Percentiles rank a stretch among this genome's conserved stretches.
phyloP scores from a whole-genome alignment of 2,113 vertebrate species.

The Vidua macroura region DNA sequence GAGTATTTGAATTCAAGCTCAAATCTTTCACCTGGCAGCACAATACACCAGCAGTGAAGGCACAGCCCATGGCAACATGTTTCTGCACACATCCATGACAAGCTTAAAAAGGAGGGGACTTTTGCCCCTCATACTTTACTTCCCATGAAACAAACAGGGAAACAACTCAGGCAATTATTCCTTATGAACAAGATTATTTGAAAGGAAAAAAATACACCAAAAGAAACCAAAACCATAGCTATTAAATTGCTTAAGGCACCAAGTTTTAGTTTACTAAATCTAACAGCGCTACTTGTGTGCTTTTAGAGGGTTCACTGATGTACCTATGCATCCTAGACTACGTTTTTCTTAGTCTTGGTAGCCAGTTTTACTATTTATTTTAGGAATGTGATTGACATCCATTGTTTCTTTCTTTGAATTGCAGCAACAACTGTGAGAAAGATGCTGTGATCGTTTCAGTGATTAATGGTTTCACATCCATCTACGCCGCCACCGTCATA shows the following conservation, averaged over 20 bases:
- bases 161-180: background rate
- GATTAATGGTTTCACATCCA: conserved; percentile 91
- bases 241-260: background rate
- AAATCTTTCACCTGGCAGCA: background rate
- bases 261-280: background rate
- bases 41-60: background rate
- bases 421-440: conserved; percentile 93
- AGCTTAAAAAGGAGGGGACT: background rate
- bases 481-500: conserved; percentile 91
- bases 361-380: background rate
- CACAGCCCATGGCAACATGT: background rate
- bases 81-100: background rate
- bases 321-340: background rate
- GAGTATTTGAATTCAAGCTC: background rate
- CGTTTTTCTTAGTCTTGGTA: background rate
- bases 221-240: background rate
- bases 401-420: background rate
- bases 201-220: fast-evolving
- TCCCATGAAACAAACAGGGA: background rate
- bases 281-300: background rate
- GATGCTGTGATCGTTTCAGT: conserved; percentile 89
- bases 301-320: background rate
- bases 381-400: background rate
- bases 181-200: background rate
- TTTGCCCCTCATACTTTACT: background rate